Conservation (phyloP, 92 coral and sea anemone genomes). For the Palythoa caribaeorum region DNA sequence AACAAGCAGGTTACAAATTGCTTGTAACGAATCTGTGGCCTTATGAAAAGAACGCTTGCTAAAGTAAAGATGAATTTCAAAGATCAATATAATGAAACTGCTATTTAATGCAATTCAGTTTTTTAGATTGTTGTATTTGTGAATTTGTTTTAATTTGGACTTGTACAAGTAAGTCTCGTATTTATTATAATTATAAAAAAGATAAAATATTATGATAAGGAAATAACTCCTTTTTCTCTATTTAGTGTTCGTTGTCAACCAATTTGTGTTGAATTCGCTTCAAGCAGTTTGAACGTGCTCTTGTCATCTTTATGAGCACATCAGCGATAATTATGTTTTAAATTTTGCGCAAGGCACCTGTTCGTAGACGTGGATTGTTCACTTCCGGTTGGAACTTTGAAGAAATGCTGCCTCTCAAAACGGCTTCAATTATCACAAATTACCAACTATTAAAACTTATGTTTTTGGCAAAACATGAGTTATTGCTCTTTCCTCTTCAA, state of each 20-base stretch:
- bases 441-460: not conserved
- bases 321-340: slow-evolving; percentile 6
- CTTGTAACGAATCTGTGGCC: not conserved
- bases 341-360: slow-evolving; percentile 27
- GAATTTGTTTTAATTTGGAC: not conserved
- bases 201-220: not conserved
- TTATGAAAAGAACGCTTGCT: not conserved
- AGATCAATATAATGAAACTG: not conserved
- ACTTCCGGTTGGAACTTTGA: slow-evolving; percentile 11
- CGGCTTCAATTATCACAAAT: slow-evolving; percentile 4
- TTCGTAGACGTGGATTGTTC: not conserved
- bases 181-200: not conserved
- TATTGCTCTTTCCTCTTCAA: slow-evolving; percentile 1
- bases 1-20: slow-evolving; percentile 9
- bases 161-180: not conserved
- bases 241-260: not conserved
- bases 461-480: not conserved
- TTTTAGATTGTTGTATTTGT: not conserved
- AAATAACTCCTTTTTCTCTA: not conserved
- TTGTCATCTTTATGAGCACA: not conserved
- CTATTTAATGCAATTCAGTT: not conserved
- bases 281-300: not conserved
- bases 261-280: not conserved
- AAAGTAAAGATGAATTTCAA: not conserved
- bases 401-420: not conserved